These are phyloP conservation scores for Sylvilagus floridanus DNA, from an alignment of 2,797 vertebrate species.

Conservation along the genomic window DNA sequence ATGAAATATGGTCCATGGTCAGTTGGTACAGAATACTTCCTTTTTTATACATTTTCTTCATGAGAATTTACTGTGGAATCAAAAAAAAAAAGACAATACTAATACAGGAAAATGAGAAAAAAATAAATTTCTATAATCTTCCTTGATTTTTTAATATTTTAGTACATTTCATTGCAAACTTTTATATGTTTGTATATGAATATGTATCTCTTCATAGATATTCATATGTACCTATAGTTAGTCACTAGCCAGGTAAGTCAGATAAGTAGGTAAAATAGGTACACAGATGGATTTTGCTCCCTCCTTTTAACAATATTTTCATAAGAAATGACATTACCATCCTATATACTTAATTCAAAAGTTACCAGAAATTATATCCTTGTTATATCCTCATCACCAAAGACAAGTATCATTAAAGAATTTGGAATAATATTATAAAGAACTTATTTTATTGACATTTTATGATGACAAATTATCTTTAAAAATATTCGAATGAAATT, in stretches of 20 bases:
- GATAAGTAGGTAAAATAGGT: neutral
- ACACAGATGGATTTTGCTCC: neutral
- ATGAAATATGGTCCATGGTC: neutral
- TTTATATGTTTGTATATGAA: neutral
- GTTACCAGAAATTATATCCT: neutral
- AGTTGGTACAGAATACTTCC: neutral
- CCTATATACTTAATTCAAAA: neutral
- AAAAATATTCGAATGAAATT: slow-evolving; percentile 74
- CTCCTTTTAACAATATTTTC: neutral
- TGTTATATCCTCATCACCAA: neutral
- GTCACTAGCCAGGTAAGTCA: neutral
- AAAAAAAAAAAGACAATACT: neutral
- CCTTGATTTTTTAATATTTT: neutral
- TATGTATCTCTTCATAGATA: neutral
- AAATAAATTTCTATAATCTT: neutral
- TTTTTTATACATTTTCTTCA: neutral
- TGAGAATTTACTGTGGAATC: neutral
- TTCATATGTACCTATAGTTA: neutral
- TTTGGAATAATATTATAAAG: neutral
- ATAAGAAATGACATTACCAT: neutral
- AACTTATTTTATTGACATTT: slow-evolving; percentile 52
- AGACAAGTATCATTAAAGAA: neutral
- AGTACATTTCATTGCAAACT: neutral
- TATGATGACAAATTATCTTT: slow-evolving; percentile 65
- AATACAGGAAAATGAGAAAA: neutral